phyloP scores from a whole-genome alignment of 2,797 vertebrate genomes.

The Pygocentrus nattereri region DNA sequence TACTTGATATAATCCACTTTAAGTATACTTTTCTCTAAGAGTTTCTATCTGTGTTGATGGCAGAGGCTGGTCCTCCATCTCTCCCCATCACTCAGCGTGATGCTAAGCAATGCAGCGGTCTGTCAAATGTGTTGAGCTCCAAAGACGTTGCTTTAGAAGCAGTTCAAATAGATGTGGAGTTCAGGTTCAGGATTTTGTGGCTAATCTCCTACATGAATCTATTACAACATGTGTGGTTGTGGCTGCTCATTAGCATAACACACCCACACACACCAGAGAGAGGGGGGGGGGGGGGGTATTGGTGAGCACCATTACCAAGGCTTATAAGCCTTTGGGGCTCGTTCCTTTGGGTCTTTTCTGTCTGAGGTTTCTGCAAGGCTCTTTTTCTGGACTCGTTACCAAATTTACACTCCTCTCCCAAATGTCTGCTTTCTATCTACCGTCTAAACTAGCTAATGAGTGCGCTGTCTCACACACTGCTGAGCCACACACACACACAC shows the following conservation, averaged over 20 bases:
- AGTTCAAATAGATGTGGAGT: not conserved
- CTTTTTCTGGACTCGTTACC: conserved; percentile 1
- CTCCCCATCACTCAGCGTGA: too few relatives aligned
- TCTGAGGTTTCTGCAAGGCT: not conserved
- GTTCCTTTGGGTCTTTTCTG: conserved; percentile 14
- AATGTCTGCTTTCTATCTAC: conserved; percentile 59
- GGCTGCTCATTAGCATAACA: not conserved
- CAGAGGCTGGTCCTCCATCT: too few relatives aligned
- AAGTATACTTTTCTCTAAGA: too few relatives aligned
- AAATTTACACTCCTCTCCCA: conserved; percentile 58
- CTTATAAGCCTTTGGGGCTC: not conserved
- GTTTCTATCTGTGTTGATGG: too few relatives aligned
- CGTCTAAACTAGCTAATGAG: conserved; percentile 68
- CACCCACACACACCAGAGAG: not conserved
- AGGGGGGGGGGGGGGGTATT: not conserved
- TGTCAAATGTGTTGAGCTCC: too few relatives aligned
- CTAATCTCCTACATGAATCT: not conserved
- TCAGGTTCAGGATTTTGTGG: not conserved
- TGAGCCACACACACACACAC: conserved; percentile 20
- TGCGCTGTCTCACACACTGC: conserved; percentile 43
- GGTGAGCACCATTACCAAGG: not conserved
- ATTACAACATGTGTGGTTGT: conserved; percentile 18
- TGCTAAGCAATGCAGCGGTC: too few relatives aligned
- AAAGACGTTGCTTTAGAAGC: too few relatives aligned
- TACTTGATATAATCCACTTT: too few relatives aligned